Base-by-base conservation (phyloP, 2,113 vertebrate genomes). In the Lathamus discolor region DNA sequence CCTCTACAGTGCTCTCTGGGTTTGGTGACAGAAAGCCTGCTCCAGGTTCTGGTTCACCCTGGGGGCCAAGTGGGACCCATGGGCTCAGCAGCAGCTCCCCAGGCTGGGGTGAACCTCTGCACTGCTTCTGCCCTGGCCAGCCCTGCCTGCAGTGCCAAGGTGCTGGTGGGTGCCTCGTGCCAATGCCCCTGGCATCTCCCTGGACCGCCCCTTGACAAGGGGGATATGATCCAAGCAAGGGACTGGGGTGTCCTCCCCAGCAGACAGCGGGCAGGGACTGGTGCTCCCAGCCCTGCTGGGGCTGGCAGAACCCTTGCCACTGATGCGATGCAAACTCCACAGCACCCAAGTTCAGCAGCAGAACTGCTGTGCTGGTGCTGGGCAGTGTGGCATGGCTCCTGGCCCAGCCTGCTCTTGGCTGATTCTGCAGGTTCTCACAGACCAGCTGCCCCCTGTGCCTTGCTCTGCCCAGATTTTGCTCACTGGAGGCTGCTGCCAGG, bases 241-340 rank as follows among this genome's bases (percentile, higher is more conserved):
- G n/a, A 35, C 6, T 0, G 2, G 19, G 17, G 35, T 59, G 52
- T 23, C 35, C 39, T 72, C 44, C 14, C 31, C 11, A 25, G 31
- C 17, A 8, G 15, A 43, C 7, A 63, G 24, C 14, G 6, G 41
- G 61, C 41, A 33, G 39, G 12, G 24, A 75, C 1, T 2, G 0
- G 35, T 61, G 68, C 73, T 63, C 37, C 48, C 59, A 23, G 29
- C 49, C 33, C 31, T 31, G 29, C 46, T 0, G 4, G 18, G 25
- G 49, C 25, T 31, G n/a, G 43, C 61, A 63, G 49, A 35, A 62
- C 39, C 77, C 33, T 64, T 18, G 22, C 24, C 19, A 11, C 46
- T 4, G 7, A 22, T 8, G 8, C 4, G 2, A 35, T 0, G 7
- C 29, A 24, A 68, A 57, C 76, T 24, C 52, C 0, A 0, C 8